Conservation (phyloP, 1,140 invertebrate genomes). For the Diorhabda elongata region DNA sequence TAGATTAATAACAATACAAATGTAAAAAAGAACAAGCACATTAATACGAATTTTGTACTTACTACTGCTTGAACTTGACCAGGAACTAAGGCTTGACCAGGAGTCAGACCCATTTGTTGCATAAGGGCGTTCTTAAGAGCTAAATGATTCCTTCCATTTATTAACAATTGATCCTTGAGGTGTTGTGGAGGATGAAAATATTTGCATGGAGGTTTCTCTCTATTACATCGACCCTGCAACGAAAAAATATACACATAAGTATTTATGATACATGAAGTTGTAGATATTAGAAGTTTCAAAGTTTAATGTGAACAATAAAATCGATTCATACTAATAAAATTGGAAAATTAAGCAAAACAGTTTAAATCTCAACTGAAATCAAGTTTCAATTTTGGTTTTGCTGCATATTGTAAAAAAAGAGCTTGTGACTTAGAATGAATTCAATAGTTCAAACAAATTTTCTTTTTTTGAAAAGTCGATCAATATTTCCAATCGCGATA, state of each 20-base stretch:
- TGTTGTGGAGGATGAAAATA: conserved; percentile 99
- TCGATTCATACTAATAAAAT: no score
- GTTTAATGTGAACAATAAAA: no score
- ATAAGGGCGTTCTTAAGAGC: conserved; percentile 94
- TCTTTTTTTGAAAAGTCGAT: no score
- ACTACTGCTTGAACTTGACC: conserved; percentile 88
- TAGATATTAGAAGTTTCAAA: no score
- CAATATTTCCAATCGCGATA: no score
- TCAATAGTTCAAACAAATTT: no score
- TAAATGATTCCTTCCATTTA: conserved; percentile 99
- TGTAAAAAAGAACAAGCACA: conserved; percentile 19
- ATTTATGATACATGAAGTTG: no score
- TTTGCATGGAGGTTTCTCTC: conserved; percentile 99
- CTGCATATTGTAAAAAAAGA: no score
- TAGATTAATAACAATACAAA: conserved; percentile 17
- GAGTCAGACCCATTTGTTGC: conserved; percentile 91
- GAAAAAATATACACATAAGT: conserved; percentile 27
- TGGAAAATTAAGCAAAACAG: no score
- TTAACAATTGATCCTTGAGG: conserved; percentile 97
- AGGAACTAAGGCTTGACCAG: conserved; percentile 80
- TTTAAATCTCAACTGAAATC: no score
- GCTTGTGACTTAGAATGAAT: no score
- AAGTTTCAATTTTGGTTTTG: no score
- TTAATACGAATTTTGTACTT: conserved; percentile 51
- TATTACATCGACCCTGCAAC: conserved; percentile 96